Percentiles rank a stretch among this genome's conserved stretches.
Evolutionary conservation across 1,140 invertebrate species (phyloP).

Genomic region (Myzus persicae): DNA sequence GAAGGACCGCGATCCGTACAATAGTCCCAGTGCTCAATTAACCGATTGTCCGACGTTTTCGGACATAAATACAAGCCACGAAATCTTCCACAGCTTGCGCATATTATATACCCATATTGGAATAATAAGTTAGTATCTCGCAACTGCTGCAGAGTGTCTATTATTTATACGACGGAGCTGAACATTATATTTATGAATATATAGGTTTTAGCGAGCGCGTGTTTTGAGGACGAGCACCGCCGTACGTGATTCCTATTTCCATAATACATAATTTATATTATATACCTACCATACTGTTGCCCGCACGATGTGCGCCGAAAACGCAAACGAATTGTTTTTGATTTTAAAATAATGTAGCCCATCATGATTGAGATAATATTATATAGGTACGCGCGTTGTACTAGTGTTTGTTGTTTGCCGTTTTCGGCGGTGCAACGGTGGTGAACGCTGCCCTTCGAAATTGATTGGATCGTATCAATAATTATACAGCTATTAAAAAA

Average conservation of each 20-base stretch:
- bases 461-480: constrained; percentile 45
- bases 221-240: neutral
- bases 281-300: neutral
- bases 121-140: neutral
- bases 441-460: constrained; percentile 30
- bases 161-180: too few relatives aligned
- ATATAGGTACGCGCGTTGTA: neutral
- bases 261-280: neutral
- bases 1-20: neutral
- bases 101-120: too few relatives aligned
- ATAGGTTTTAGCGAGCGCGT: neutral
- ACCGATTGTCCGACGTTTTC: constrained; percentile 20
- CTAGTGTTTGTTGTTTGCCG: neutral
- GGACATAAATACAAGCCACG: constrained; percentile 3
- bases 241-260: neutral
- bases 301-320: neutral
- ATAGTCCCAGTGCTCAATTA: constrained; percentile 43
- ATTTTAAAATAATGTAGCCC: neutral
- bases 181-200: neutral
- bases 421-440: neutral
- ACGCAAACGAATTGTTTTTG: neutral
- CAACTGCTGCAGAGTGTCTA: neutral
- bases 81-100: constrained; percentile 20
- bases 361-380: neutral
- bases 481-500: constrained; percentile 43